phyloP scores from a whole-genome alignment of 2,888 invertebrate species.

The Cacoxenus indagator region DNA sequence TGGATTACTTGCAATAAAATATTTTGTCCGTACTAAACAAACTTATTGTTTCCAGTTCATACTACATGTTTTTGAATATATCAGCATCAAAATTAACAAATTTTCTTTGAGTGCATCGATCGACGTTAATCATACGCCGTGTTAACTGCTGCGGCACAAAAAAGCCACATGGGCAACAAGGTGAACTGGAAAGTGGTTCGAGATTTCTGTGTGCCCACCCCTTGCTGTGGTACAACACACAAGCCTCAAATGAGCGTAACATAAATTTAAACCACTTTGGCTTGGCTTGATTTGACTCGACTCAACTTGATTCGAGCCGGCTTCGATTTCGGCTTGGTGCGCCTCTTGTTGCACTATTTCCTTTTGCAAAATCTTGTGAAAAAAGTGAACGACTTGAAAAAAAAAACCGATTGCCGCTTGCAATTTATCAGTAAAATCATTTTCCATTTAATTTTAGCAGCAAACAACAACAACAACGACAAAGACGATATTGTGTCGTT shows the following conservation, averaged over 20 bases:
- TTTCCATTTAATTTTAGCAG: conserved; percentile 32
- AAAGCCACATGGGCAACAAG: conserved; percentile 21
- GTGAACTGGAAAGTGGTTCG: conserved; percentile 35
- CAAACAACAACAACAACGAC: not conserved
- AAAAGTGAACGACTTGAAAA: not conserved
- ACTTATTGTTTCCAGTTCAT: not conserved
- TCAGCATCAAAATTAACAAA: not conserved
- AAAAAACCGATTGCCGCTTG: conserved; percentile 8
- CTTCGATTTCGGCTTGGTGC: not conserved
- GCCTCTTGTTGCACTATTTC: conserved; percentile 16
- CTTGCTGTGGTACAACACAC: not conserved
- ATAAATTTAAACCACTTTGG: conserved; percentile 11
- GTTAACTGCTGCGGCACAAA: not conserved
- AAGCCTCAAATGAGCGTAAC: not conserved
- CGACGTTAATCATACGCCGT: not conserved
- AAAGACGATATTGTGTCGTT: not conserved
- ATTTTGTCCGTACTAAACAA: no score
- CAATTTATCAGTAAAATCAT: conserved; percentile 27
- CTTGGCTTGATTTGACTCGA: not conserved
- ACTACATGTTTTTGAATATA: not conserved
- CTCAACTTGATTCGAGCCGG: not conserved
- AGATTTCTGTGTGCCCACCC: not conserved
- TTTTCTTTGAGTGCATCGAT: not conserved
- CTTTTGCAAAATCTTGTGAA: conserved; percentile 6
- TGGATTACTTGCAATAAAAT: no score